Evolutionary conservation across 2,113 vertebrate species (phyloP).

Genomic region (Machaerirhynchus nigripectus): DNA sequence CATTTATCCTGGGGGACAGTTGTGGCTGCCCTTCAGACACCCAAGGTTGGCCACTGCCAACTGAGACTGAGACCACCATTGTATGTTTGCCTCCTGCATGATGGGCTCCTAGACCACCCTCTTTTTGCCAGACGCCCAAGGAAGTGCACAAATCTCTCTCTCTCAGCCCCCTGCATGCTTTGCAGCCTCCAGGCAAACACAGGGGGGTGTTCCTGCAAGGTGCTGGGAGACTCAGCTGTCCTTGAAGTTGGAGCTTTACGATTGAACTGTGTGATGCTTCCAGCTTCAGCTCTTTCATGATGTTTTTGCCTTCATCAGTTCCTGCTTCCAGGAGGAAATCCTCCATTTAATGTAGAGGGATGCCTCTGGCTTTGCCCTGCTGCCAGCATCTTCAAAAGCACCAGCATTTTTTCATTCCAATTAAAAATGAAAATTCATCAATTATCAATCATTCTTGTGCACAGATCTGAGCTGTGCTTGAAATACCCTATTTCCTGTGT

Average conservation of each 20-base stretch:
- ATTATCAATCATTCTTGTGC: background rate
- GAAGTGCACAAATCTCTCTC: background rate
- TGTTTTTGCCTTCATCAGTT: background rate
- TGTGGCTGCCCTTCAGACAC: background rate
- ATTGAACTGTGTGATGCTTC: background rate
- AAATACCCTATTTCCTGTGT: background rate
- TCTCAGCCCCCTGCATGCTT: background rate
- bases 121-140: background rate
- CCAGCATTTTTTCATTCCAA: background rate
- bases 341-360: background rate
- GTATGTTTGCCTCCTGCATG: background rate
- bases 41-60: fast-evolving
- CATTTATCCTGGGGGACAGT: fast-evolving
- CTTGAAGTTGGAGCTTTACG: background rate
- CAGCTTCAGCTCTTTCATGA: background rate
- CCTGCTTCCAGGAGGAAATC: background rate
- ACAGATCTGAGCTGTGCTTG: background rate
- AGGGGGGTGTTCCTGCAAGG: background rate
- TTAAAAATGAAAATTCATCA: background rate
- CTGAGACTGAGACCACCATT: fast-evolving
- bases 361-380: background rate
- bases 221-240: background rate
- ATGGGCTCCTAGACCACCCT: background rate
- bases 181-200: background rate
- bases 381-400: background rate